These are phyloP conservation scores for Elephantulus edwardii DNA, from an alignment of 2,113 vertebrate genomes.

Conservation along the genomic window DNA sequence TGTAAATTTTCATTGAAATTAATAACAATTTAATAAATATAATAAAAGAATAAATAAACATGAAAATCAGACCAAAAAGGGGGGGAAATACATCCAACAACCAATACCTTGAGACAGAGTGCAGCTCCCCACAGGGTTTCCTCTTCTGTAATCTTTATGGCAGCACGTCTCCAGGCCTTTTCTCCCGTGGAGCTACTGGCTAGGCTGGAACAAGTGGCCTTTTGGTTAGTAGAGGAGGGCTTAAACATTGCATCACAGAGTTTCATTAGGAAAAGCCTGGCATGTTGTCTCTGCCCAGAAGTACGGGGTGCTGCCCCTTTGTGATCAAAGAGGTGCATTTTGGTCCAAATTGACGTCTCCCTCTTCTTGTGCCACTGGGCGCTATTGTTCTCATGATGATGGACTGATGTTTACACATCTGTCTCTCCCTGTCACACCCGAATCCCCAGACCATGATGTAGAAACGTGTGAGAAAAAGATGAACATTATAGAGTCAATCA, in stretches of 20 bases:
- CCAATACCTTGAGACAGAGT: no score
- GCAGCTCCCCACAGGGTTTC: neutral
- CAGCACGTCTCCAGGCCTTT: neutral
- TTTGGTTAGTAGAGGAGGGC: neutral
- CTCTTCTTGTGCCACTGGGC: neutral
- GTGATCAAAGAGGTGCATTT: neutral
- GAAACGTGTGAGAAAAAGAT: neutral
- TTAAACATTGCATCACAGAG: neutral
- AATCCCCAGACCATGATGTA: rapidly evolving
- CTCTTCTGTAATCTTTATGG: neutral
- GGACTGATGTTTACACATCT: neutral
- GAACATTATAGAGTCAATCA: neutral
- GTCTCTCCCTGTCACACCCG: neutral
- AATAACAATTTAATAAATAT: no score
- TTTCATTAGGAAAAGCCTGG: neutral
- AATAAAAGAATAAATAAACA: no score
- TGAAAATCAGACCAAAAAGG: no score
- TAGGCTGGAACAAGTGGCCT: neutral
- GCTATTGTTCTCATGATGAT: neutral
- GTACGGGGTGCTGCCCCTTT: neutral
- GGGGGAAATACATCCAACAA: no score
- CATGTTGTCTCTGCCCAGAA: neutral
- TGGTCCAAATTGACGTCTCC: neutral
- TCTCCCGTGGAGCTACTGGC: neutral
- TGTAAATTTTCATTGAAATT: no score